Base-by-base conservation (phyloP, 1,140 invertebrate species). In the Leptonema lineaticorne region DNA sequence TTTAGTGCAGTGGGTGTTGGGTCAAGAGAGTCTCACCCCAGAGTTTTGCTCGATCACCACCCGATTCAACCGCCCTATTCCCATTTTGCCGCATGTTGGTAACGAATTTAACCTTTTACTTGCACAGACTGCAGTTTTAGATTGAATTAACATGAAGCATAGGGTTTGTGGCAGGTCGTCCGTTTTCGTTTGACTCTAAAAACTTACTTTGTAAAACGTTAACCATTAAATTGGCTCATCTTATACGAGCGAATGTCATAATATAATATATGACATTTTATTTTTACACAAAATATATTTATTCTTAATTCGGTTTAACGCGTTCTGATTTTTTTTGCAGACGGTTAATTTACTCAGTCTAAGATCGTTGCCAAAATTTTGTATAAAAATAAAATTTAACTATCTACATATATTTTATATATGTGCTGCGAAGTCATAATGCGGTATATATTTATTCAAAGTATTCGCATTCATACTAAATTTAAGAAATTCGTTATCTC, bases 81-180 rank as follows among this genome's bases (percentile, higher is more conserved):
- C 22, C 22, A 9, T 63, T 22, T 11, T 45, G 28, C 64, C 16
- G 63, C 69, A 70, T 65, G 69, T 67, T 63, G 26, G 58, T 71
- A 68, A 68, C 69, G 69, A 71, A 71, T 71, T 71, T 69, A 69
- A 69, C 70, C 70, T 66, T 72, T 68, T 72, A 69, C 56, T 69
- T 69, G 70, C 67, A 53, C 67, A 45, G 57, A 33, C 57, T 72
- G 70, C 70, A 72, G 60, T 72, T 69, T 72, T 72, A 69, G 70
- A 72, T 72, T 72, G 70, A 67, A 72, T 72, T 72, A 72, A 8
- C 18, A 9, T n/a, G 26, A 11, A 64, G 65, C 63, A 22, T 11
- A 45, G n/a, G 60, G 62, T 26, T 29, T 57, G 69, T 41, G 30
- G 26, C 30, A 27, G 7, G 26, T 63, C 37, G 37, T 37, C 27